Percentiles rank a stretch among this genome's conserved stretches.
These are phyloP conservation scores for Crossoptilon crossoptilon DNA, from an alignment of 2,797 vertebrate genomes.

Conservation along the genomic window DNA sequence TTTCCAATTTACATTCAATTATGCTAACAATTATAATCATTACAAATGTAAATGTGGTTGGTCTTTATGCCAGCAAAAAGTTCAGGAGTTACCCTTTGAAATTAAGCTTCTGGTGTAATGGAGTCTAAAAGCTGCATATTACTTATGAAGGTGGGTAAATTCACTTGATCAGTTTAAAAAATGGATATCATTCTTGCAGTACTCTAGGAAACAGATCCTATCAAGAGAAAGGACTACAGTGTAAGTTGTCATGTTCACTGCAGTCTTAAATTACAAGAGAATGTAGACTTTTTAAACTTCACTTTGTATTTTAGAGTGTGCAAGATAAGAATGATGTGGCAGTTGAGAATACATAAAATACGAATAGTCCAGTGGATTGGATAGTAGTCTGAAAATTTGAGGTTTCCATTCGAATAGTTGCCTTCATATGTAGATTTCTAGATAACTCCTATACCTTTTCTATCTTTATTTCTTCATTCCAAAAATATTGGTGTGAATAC, in stretches of 20 bases:
- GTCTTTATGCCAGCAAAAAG: not conserved
- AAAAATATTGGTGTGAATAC: not conserved
- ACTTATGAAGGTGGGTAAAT: not conserved
- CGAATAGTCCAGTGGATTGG: not conserved
- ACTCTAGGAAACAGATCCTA: not conserved
- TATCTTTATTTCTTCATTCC: not conserved
- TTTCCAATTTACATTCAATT: not conserved
- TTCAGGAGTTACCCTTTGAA: not conserved
- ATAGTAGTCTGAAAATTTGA: not conserved
- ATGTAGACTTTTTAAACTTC: not conserved
- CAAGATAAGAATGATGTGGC: not conserved
- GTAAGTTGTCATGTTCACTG: not conserved
- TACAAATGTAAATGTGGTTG: not conserved
- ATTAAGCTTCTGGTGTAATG: not conserved
- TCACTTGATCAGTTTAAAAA: not conserved
- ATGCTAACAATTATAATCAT: not conserved
- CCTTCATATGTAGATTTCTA: not conserved
- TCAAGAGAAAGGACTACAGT: not conserved
- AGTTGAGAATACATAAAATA: not conserved
- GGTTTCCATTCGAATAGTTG: not conserved
- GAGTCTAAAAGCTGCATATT: not conserved
- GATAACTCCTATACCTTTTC: not conserved
- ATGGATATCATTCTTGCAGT: not conserved
- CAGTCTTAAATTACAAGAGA: not conserved
- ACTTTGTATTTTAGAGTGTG: not conserved